Conservation (phyloP, 2,888 invertebrate genomes). For the Plagodis dolabraria region DNA sequence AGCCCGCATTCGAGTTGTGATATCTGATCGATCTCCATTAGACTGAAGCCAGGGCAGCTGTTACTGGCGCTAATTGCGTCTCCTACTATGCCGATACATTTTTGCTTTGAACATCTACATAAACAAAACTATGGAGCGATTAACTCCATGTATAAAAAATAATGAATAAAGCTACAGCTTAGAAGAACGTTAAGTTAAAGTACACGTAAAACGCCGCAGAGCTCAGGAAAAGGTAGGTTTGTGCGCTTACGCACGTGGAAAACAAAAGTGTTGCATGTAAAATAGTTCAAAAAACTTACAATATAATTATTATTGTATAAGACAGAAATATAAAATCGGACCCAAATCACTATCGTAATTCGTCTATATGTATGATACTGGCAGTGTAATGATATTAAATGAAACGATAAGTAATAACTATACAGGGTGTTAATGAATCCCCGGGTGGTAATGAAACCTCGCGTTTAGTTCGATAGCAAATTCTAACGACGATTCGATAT, state of each 20-base stretch:
- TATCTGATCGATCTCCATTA: slow-evolving; percentile 16
- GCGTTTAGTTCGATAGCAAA: slow-evolving; percentile 37
- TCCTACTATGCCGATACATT: slow-evolving; percentile 5
- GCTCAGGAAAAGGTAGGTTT: slow-evolving; percentile 50
- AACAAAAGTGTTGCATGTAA: slow-evolving; percentile 58
- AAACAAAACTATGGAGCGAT: slow-evolving; percentile 29
- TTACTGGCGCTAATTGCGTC: slow-evolving; percentile 10
- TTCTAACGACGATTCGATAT: background rate
- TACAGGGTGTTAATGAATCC: slow-evolving; percentile 6
- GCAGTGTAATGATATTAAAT: slow-evolving; percentile 79
- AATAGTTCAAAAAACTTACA: slow-evolving; percentile 80
- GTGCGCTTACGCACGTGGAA: slow-evolving; percentile 45
- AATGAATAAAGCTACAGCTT: slow-evolving; percentile 2
- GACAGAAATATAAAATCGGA: slow-evolving; percentile 83
- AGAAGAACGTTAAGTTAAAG: slow-evolving; percentile 16
- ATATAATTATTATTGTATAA: slow-evolving; percentile 75
- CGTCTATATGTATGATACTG: slow-evolving; percentile 80
- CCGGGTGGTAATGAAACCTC: slow-evolving; percentile 36
- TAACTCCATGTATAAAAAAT: slow-evolving; percentile 16
- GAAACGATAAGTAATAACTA: slow-evolving; percentile 60
- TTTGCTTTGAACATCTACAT: slow-evolving; percentile 16
- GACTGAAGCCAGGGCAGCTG: slow-evolving; percentile 13
- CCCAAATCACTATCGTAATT: slow-evolving; percentile 76
- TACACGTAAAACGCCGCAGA: slow-evolving; percentile 61
- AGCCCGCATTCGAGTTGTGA: slow-evolving; percentile 13